Conservation (phyloP, 2,113 vertebrate species). For the Coptodon bakossiorum region DNA sequence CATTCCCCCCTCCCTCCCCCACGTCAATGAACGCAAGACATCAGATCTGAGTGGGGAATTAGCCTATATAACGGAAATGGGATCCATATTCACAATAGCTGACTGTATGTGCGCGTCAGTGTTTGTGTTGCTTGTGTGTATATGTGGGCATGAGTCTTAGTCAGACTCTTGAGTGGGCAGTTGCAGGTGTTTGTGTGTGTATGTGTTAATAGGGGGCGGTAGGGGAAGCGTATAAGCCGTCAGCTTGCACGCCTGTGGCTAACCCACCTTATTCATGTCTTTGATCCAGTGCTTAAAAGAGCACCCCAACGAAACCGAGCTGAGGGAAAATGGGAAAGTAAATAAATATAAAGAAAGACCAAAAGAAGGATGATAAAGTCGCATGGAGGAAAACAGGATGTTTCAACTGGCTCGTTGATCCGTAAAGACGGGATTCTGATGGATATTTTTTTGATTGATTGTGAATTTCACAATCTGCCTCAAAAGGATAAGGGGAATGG, state of each 20-base stretch:
- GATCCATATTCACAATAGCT: conserved; percentile 11
- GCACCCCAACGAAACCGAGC: neutral
- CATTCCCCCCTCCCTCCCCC: conserved; percentile 9
- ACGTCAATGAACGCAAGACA: conserved; percentile 16
- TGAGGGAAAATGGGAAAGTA: neutral
- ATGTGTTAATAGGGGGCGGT: neutral
- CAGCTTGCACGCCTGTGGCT: conserved; percentile 25
- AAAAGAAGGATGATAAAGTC: neutral
- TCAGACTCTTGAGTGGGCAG: conserved; percentile 33
- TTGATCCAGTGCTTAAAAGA: conserved; percentile 12
- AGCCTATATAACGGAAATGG: conserved; percentile 6
- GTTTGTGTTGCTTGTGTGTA: neutral
- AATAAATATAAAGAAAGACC: neutral
- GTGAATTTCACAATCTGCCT: neutral
- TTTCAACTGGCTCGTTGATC: conserved; percentile 9
- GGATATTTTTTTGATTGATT: conserved; percentile 30
- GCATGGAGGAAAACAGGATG: neutral
- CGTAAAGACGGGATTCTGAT: neutral
- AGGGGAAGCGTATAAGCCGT: conserved; percentile 6
- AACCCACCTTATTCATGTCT: conserved; percentile 19
- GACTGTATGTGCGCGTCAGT: neutral
- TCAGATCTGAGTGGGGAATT: conserved; percentile 39
- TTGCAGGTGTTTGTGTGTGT: conserved; percentile 19
- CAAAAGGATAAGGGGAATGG: conserved; percentile 8
- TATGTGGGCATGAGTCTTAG: conserved; percentile 32